Base-by-base conservation (phyloP, 2,113 vertebrate genomes). In the Apodemus speciosus region DNA sequence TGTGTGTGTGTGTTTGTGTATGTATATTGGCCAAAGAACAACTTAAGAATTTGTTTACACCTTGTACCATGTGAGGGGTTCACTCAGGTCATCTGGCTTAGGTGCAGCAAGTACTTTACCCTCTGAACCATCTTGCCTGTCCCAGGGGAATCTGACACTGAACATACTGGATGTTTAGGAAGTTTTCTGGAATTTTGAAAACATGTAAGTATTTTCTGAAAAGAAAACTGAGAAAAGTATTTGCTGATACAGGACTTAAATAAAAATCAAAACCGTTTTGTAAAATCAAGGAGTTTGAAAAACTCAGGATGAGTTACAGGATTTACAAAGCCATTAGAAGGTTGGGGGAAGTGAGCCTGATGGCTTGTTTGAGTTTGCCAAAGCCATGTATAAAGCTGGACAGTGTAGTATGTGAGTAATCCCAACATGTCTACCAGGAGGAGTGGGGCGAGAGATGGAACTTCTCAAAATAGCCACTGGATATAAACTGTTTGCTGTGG, bases 141-240 rank as follows among this genome's bases (percentile, higher is more conserved):
- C 9, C 49, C 5, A 79, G 21, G 49, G 46, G 79, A 68, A 64
- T 79, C 25, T 83, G 77, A 46, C 43, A 53, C 53, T 89, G 66
- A 88, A 96, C 94, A 76, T 92, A 14, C 15, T 95, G 81, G 10
- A 40, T 90, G 79, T 89, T 94, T 91, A 62, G 69, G 66, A 92
- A 88, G 15, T 80, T n/a, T 46, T 92, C 43, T 94, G 72, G 89
- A 90, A 15, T 68, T n/a, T 51, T 76, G 92, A 92, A 95, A 83
- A 46, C 20, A 18, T 58, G 21, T 21, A 35, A 85, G 23, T 66
- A 58, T 93, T 95, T 95, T 94, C 85, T 92, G 51, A 91, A 81
- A 69, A 72, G 35, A 73, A 93, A 93, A 75, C 3, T 66, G 85
- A 72, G 66, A 43, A 83, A 80, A 40, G n/a, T 71, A 79, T 88